These are phyloP conservation scores for Enteromius trimaculatus DNA, from an alignment of 2,797 vertebrate species.

Conservation along the genomic window DNA sequence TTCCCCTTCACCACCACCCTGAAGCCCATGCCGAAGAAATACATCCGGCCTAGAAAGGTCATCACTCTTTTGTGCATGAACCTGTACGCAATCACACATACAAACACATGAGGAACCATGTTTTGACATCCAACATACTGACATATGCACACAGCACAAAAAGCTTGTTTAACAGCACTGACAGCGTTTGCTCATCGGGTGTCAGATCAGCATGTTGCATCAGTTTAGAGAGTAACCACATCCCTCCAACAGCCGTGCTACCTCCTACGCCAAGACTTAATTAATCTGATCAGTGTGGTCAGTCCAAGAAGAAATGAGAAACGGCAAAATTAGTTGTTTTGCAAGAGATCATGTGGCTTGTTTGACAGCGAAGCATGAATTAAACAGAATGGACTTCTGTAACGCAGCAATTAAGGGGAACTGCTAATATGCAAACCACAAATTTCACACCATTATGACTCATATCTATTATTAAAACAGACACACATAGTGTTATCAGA, in stretches of 20 bases:
- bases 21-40: constrained; percentile 91
- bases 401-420: neutral
- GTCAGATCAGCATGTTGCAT: constrained; percentile 24
- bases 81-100: constrained; percentile 62
- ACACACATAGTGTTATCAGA: neutral
- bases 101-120: neutral
- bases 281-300: constrained; percentile 23
- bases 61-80: constrained; percentile 76
- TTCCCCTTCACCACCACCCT: constrained; percentile 87
- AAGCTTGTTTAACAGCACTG: neutral
- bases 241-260: neutral
- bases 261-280: neutral
- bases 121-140: neutral
- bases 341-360: neutral
- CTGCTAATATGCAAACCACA: constrained; percentile 15
- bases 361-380: neutral
- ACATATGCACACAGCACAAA: neutral
- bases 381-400: neutral
- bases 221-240: constrained; percentile 32
- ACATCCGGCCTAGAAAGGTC: constrained; percentile 76
- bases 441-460: neutral
- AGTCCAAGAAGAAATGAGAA: neutral
- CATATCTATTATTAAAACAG: neutral
- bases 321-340: neutral
- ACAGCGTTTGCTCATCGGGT: neutral